Base-by-base conservation (phyloP, 2,797 vertebrate species). In the Remorina albescens region DNA sequence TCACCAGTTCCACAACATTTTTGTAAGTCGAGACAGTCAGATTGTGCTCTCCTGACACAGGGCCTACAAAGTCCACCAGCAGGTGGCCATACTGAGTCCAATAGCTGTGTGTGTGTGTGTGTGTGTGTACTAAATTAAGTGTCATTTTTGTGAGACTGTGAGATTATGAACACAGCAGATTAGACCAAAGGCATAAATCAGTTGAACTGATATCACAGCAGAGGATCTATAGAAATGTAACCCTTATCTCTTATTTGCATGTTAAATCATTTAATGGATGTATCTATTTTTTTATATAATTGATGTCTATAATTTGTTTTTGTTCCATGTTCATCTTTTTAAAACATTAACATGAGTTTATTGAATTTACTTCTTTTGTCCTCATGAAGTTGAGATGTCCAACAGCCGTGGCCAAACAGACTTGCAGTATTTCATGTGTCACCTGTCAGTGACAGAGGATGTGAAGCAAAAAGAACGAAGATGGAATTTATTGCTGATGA, bases 401-500 rank as follows among this genome's bases (percentile, higher is more conserved):
- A 23, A 16, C 67, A 32, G 36, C 55, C 80, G 57, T 78, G 53
- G 30, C 67, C 78, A 73, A 85, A 83, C 39, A 2, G 58, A 30
- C 77, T 71, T 25, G 2, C 21, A 9, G 42, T 16, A 6, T 75
- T 77, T 84, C 74, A 89, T 87, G 86, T 80, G 13, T 82, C 74
- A 67, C 73, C 78, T 85, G 81, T 82, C 81, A 74, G 42, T 71
- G 34, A 39, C 18, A 39, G 77, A 74, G 77, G 72, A 75, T 62
- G 15, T 15, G 25, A 50, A 37, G 50, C 23, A 44, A 73, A 75
- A 65, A 86, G 80, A 76, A 77, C 79, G 63, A 34, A 73, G 73
- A 90, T 44, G 41, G 18, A 89, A 91, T 85, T 80, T 75, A 80
- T 84, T 76, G 76, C 80, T 71, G 76, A 68, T 86, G 86, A 88